phyloP scores from a whole-genome alignment of 2,888 invertebrate species.

The Ligdia adustata region DNA sequence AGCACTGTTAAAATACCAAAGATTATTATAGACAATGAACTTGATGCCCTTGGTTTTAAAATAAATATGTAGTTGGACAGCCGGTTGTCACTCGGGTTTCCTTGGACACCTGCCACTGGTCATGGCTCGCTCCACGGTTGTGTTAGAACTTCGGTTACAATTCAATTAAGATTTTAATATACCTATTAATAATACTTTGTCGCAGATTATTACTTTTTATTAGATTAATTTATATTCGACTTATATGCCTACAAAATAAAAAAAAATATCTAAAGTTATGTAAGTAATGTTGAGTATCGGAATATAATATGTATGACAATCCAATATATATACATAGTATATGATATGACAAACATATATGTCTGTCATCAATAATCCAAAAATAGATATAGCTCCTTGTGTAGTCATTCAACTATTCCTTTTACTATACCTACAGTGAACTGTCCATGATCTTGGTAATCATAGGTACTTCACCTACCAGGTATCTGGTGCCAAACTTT shows the following conservation, averaged over 20 bases:
- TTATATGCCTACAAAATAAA: no score
- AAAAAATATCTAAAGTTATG: no score
- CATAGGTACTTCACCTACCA: slow-evolving; percentile 33
- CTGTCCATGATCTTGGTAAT: slow-evolving; percentile 32
- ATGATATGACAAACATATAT: no score
- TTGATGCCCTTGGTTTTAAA: slow-evolving; percentile 54
- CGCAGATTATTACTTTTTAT: no score
- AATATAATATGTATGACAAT: no score
- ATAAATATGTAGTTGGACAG: slow-evolving; percentile 41
- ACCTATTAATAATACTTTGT: slow-evolving; percentile 3
- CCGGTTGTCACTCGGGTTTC: slow-evolving; percentile 47
- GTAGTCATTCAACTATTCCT: slow-evolving; percentile 18
- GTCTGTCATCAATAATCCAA: no score
- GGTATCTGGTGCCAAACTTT: slow-evolving; percentile 37
- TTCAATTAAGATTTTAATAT: slow-evolving; percentile 10
- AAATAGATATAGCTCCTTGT: no score
- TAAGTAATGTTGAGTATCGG: no score
- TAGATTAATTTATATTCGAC: no score
- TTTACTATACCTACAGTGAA: slow-evolving; percentile 12
- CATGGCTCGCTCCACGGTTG: slow-evolving; percentile 26
- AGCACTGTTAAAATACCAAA: slow-evolving; percentile 1
- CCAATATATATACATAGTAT: no score
- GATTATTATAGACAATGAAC: slow-evolving; percentile 42
- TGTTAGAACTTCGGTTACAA: slow-evolving; percentile 10
- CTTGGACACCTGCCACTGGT: slow-evolving; percentile 56